Percentiles rank a stretch among this genome's conserved stretches.
Evolutionary conservation across 2,888 invertebrate species (phyloP).

Genomic region (Temnothorax ravouxi): DNA sequence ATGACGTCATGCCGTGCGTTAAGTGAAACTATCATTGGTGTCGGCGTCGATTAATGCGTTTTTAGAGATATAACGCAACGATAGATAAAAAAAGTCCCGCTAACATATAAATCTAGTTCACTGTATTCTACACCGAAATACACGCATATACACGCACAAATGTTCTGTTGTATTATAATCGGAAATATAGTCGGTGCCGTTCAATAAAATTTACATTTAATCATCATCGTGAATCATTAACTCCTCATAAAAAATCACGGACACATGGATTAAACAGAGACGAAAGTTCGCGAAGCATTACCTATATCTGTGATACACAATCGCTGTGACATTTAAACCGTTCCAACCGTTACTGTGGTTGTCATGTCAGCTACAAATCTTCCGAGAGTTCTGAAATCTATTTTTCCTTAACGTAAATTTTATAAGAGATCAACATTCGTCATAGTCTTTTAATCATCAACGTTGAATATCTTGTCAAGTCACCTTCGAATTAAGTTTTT

Average conservation of each 20-base stretch:
- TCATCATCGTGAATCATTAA: conserved; percentile 47
- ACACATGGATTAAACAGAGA: not conserved
- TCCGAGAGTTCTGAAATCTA: not conserved
- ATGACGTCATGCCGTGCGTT: conserved; percentile 26
- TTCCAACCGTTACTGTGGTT: not conserved
- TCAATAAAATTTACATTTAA: conserved; percentile 38
- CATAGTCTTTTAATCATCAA: not conserved
- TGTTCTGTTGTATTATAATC: not conserved
- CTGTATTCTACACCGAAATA: not conserved
- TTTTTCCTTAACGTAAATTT: conserved; percentile 5
- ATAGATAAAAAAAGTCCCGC: not conserved
- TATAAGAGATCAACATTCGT: not conserved
- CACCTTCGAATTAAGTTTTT: not conserved
- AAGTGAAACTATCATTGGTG: conserved; percentile 16
- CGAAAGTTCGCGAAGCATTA: not conserved
- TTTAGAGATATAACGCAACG: not conserved
- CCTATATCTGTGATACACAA: not conserved
- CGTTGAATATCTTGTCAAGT: conserved; percentile 7
- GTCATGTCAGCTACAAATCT: not conserved
- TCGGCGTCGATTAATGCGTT: not conserved
- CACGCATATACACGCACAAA: not conserved
- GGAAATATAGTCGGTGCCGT: not conserved
- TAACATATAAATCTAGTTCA: not conserved
- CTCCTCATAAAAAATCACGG: not conserved
- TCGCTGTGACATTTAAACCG: not conserved